Conservation (phyloP, 37 sponge, comb jelly and placozoan genomes). For the Crambe crambe region DNA sequence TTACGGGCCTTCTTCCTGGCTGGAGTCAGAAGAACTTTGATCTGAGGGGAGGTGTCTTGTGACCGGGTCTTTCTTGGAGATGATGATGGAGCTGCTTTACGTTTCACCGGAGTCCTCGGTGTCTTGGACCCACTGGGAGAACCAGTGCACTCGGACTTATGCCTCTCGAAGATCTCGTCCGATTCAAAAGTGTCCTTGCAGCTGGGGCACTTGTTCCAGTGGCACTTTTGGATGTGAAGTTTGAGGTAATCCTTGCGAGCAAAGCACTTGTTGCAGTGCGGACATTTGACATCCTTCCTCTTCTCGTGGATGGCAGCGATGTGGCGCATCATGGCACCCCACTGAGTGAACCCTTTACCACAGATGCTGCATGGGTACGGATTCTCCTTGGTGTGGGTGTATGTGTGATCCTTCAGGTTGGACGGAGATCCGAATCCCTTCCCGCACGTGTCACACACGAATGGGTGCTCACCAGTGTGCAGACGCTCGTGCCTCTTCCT, state of each 20-base stretch:
- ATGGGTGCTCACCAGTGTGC: constrained; percentile 31
- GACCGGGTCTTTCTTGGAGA: not conserved
- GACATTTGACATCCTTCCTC: constrained; percentile 26
- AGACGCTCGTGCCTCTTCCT: constrained; percentile 32
- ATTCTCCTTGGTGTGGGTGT: constrained; percentile 28
- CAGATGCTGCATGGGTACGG: constrained; percentile 26
- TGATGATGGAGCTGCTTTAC: not conserved
- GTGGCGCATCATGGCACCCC: constrained; percentile 44
- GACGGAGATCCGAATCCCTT: constrained; percentile 40
- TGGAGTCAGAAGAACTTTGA: constrained; percentile 1
- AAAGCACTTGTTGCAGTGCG: constrained; percentile 21
- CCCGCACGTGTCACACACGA: constrained; percentile 27
- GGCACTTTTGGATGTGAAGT: constrained; percentile 28
- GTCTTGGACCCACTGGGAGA: not conserved
- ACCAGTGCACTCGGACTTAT: constrained; percentile 6
- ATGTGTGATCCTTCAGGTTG: constrained; percentile 24
- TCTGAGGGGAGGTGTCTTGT: not conserved
- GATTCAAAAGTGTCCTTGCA: constrained; percentile 23
- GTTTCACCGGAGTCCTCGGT: not conserved
- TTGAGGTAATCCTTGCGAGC: constrained; percentile 47
- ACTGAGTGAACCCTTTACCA: constrained; percentile 41
- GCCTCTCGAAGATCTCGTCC: not conserved
- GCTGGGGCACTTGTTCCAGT: constrained; percentile 21
- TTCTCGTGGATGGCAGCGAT: constrained; percentile 28
- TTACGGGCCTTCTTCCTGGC: not conserved